Percentiles rank a stretch among this genome's conserved stretches.
Conservation (phyloP, 1,140 invertebrate genomes). For the Macrobrachium rosenbergii region DNA sequence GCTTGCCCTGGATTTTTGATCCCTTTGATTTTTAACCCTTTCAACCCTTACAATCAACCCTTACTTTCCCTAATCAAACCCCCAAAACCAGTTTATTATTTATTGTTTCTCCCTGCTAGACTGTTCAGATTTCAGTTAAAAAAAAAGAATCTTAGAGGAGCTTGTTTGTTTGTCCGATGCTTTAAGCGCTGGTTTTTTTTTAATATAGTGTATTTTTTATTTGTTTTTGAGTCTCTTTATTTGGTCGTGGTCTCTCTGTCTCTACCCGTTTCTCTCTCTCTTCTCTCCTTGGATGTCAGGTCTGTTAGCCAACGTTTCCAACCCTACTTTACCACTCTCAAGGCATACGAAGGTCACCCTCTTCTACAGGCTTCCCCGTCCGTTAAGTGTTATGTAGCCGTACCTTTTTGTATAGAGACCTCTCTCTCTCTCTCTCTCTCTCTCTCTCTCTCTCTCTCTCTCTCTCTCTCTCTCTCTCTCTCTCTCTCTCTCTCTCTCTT, state of each 20-base stretch:
- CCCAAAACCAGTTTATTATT: too few species aligned
- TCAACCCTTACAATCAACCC: too few species aligned
- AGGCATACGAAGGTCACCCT: not conserved
- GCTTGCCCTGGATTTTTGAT: too few species aligned
- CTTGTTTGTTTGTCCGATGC: too few species aligned
- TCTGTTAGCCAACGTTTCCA: conserved; percentile 12
- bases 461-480: not conserved
- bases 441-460: not conserved
- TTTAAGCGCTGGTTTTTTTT: not conserved
- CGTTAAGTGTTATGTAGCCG: conserved; percentile 41
- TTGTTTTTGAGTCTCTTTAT: not conserved
- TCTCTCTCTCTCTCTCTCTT: not conserved
- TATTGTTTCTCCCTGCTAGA: too few species aligned
- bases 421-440: conserved; percentile 11
- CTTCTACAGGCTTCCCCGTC: conserved; percentile 8
- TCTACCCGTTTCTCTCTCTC: not conserved
- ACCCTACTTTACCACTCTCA: not conserved
- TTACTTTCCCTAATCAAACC: too few species aligned
- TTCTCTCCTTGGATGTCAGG: conserved; percentile 29
- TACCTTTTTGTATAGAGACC: not conserved
- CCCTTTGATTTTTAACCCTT: too few species aligned
- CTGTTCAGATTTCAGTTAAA: too few species aligned
- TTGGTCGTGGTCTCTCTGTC: not conserved
- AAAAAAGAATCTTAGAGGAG: too few species aligned
- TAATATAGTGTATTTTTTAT: not conserved